These are phyloP conservation scores for Acanthurus leucopareius DNA, from an alignment of 2,797 vertebrate species.

Conservation along the genomic window DNA sequence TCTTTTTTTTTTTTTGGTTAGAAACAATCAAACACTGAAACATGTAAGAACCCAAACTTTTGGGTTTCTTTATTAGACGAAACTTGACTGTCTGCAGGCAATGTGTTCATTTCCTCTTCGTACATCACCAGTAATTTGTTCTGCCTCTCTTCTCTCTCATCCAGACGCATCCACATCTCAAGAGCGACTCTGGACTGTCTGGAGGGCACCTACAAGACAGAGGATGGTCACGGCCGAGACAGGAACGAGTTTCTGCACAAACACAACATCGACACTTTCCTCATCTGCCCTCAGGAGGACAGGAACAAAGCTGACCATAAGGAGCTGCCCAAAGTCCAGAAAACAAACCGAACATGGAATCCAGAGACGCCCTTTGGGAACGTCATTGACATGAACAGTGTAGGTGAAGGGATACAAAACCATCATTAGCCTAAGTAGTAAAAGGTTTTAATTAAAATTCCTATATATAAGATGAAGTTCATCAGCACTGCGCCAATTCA, in stretches of 20 bases:
- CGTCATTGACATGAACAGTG: conserved; percentile 91
- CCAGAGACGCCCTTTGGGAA: conserved; percentile 90
- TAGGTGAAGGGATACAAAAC: conserved; percentile 80
- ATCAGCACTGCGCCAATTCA: background rate
- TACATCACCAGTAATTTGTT: background rate
- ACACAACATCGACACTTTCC: conserved; percentile 96
- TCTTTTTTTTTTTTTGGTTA: too few relatives aligned
- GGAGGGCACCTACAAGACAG: conserved; percentile 83
- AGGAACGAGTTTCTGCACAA: conserved; percentile 95
- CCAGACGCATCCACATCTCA: conserved; percentile 87
- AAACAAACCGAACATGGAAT: conserved; percentile 85
- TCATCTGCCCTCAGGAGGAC: conserved; percentile 92
- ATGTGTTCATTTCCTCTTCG: background rate
- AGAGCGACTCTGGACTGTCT: conserved; percentile 84
- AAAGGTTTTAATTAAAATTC: background rate
- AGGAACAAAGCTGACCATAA: conserved; percentile 73
- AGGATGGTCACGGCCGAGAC: conserved; percentile 93
- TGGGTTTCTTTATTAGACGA: background rate
- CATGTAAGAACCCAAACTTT: background rate
- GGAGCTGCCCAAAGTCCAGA: conserved; percentile 81
- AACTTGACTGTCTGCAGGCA: background rate
- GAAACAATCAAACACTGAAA: too few relatives aligned
- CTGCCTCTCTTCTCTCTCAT: conserved; percentile 1
- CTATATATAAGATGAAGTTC: background rate
- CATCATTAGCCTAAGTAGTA: background rate